Percentiles rank a stretch among this genome's conserved stretches.
phyloP scores from a whole-genome alignment of 2,888 invertebrate genomes.

The Dioctria linearis region DNA sequence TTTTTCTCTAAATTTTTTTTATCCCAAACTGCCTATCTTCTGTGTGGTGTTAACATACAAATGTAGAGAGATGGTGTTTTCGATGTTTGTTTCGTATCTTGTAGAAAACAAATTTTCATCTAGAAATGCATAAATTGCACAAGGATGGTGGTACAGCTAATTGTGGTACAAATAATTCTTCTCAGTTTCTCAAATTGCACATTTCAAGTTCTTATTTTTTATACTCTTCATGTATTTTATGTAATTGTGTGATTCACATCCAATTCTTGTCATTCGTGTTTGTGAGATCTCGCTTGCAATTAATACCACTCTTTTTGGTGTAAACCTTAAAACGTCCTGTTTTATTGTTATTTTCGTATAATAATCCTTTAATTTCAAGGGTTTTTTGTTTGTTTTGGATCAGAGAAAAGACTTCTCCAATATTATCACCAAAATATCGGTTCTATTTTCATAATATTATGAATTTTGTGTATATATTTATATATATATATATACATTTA shows the following conservation, averaged over 20 bases:
- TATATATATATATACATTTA: conserved; percentile 11
- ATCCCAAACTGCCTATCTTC: background rate
- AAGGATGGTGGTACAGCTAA: too few relatives aligned
- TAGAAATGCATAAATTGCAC: too few relatives aligned
- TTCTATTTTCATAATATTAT: background rate
- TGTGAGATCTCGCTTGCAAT: too few relatives aligned
- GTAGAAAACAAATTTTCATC: too few relatives aligned
- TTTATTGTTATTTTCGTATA: background rate
- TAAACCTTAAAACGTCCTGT: background rate
- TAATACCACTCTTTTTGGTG: too few relatives aligned
- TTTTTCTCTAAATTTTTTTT: conserved; percentile 31
- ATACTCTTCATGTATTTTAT: too few relatives aligned
- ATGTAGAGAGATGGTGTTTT: background rate
- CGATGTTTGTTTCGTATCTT: conserved; percentile 7
- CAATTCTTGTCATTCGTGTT: too few relatives aligned
- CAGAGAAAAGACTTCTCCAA: conserved; percentile 7
- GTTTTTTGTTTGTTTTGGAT: conserved; percentile 21
- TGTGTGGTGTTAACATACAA: background rate
- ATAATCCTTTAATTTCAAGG: background rate
- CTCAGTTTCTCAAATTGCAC: too few relatives aligned
- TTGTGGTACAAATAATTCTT: too few relatives aligned
- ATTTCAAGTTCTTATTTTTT: too few relatives aligned
- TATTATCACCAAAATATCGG: background rate
- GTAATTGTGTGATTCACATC: too few relatives aligned
- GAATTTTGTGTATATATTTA: conserved; percentile 7